Percentiles rank a stretch among this genome's conserved stretches.
Conservation (phyloP, 1,140 invertebrate species). For the Drosophila melanica region DNA sequence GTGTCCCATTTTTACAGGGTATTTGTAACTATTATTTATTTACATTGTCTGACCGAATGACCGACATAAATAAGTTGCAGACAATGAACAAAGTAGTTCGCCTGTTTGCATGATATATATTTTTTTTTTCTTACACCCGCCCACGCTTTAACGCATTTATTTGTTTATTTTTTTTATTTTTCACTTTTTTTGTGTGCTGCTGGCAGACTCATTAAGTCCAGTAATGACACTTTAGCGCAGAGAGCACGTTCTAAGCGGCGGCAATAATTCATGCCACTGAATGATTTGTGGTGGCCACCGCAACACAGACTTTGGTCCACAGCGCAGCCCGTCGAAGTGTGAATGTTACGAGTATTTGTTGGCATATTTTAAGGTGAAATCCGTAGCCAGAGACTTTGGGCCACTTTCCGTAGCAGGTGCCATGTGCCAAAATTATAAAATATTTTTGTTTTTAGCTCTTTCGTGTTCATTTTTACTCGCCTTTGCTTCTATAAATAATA, state of each 20-base stretch:
- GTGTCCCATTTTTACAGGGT: constrained; percentile 16
- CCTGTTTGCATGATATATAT: constrained; percentile 65
- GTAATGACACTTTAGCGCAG: constrained; percentile 81
- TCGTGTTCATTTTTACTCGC: constrained; percentile 8
- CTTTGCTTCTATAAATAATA: background rate
- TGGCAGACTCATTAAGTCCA: constrained; percentile 74
- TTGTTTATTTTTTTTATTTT: constrained; percentile 14
- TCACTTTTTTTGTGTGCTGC: constrained; percentile 12
- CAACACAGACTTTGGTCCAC: constrained; percentile 13
- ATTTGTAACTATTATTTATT: constrained; percentile 64
- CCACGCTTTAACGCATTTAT: constrained; percentile 5
- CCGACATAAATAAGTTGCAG: constrained; percentile 73
- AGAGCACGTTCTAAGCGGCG: constrained; percentile 72
- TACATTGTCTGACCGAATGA: constrained; percentile 47
- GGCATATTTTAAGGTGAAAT: constrained; percentile 65
- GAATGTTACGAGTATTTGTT: constrained; percentile 66
- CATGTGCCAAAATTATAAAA: constrained; percentile 41
- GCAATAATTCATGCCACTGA: constrained; percentile 78
- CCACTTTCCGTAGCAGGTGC: constrained; percentile 48
- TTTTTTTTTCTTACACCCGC: constrained; percentile 37
- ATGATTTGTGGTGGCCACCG: constrained; percentile 68
- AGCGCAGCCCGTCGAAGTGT: constrained; percentile 57
- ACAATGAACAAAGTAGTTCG: constrained; percentile 66
- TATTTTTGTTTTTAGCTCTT: constrained; percentile 4
- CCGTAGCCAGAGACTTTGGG: background rate